Evolutionary conservation across 2,797 vertebrate species (phyloP).

Genomic region (Gambelia wislizenii): DNA sequence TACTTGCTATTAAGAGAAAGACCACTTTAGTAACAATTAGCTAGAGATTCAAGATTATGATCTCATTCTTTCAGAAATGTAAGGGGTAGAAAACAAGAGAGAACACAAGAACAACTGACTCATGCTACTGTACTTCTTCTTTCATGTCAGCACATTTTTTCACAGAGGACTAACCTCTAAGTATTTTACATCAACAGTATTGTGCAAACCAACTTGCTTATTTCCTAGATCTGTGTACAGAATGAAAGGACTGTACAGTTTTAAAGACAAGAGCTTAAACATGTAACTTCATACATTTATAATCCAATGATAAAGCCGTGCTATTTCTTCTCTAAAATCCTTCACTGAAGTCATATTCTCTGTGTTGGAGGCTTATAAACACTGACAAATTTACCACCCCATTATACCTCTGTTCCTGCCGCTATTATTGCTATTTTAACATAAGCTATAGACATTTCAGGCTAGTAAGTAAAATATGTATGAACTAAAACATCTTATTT

Average conservation of each 20-base stretch:
- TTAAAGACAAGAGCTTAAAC: background rate
- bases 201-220: background rate
- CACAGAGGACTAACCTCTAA: background rate
- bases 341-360: background rate
- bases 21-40: background rate
- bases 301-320: background rate
- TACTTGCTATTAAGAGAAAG: too few species aligned
- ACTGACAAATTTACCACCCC: background rate
- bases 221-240: background rate
- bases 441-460: background rate
- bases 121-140: constrained; percentile 15
- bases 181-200: background rate
- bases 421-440: background rate
- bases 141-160: background rate
- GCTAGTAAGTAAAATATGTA: background rate
- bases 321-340: background rate
- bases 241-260: background rate
- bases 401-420: background rate
- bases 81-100: background rate
- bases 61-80: background rate
- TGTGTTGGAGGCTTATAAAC: background rate
- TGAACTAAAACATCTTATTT: background rate
- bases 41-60: background rate
- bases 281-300: background rate
- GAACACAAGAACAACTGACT: constrained; percentile 11